Evolutionary conservation across 1,140 invertebrate species (phyloP).

Genomic region (Megalonaias nervosa): DNA sequence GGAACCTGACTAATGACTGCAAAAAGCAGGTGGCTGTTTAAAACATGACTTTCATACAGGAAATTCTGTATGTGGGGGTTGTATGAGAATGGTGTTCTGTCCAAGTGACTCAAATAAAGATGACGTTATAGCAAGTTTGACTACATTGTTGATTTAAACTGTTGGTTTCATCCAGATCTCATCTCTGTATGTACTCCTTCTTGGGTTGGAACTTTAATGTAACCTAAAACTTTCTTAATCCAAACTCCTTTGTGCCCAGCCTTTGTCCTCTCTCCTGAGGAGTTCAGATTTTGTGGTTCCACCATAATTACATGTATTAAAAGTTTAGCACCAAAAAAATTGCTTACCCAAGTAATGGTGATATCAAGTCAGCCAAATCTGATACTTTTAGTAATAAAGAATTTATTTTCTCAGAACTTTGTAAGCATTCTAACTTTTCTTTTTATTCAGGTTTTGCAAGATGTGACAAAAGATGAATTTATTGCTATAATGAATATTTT

Average conservation of each 20-base stretch:
- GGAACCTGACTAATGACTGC: too few relatives aligned
- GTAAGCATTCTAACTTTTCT: background rate
- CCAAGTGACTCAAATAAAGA: background rate
- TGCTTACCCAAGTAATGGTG: background rate
- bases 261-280: background rate
- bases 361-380: background rate
- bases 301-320: background rate
- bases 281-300: background rate
- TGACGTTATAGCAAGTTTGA: background rate
- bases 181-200: too few relatives aligned
- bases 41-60: too few relatives aligned
- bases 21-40: too few relatives aligned
- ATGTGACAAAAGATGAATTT: slow-evolving; percentile 94
- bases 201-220: too few relatives aligned
- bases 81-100: too few relatives aligned
- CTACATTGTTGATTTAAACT: background rate
- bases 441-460: slow-evolving; percentile 75
- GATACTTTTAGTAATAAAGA: background rate
- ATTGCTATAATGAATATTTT: slow-evolving; percentile 90
- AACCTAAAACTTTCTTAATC: too few relatives aligned
- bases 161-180: background rate
- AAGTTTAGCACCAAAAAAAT: background rate
- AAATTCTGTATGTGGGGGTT: too few relatives aligned
- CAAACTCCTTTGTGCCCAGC: background rate
- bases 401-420: too few relatives aligned